Evolutionary conservation across 2,888 invertebrate species (phyloP).

Genomic region (Notodonta dromedarius): DNA sequence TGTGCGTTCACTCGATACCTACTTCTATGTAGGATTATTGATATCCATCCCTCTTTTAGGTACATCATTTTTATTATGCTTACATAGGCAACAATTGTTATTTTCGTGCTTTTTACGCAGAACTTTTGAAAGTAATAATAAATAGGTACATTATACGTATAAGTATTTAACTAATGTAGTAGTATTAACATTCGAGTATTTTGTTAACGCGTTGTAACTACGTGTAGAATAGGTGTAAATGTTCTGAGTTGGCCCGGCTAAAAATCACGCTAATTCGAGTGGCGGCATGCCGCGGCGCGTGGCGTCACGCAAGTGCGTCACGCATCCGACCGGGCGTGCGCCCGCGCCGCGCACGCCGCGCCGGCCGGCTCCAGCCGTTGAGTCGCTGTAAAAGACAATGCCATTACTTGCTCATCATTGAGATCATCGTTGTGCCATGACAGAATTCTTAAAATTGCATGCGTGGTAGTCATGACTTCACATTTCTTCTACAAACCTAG

Average conservation of each 20-base stretch:
- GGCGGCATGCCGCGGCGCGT: slow-evolving; percentile 23
- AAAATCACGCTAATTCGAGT: slow-evolving; percentile 19
- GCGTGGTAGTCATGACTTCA: background rate
- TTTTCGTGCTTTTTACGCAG: too few species aligned
- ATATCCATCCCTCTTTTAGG: slow-evolving; percentile 9
- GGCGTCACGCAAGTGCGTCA: slow-evolving; percentile 42
- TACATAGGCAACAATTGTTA: slow-evolving; percentile 7
- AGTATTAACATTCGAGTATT: background rate
- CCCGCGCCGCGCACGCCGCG: slow-evolving; percentile 28
- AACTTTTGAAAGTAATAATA: too few species aligned
- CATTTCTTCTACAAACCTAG: too few species aligned
- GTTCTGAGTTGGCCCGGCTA: slow-evolving; percentile 10
- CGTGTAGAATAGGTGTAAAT: slow-evolving; percentile 1
- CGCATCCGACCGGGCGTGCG: slow-evolving; percentile 26
- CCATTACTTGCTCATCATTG: slow-evolving; percentile 18
- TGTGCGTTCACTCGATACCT: slow-evolving; percentile 38
- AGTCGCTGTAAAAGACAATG: slow-evolving; percentile 42
- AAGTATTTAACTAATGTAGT: too few species aligned
- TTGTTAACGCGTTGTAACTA: background rate
- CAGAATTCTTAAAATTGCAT: background rate
- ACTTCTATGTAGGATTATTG: slow-evolving; percentile 27
- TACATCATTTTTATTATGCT: background rate
- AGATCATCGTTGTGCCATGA: slow-evolving; percentile 9
- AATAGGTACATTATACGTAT: too few species aligned
- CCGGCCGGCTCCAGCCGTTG: slow-evolving; percentile 38